Conservation (phyloP, 2,888 invertebrate species). For the Temnothorax rugatulus region DNA sequence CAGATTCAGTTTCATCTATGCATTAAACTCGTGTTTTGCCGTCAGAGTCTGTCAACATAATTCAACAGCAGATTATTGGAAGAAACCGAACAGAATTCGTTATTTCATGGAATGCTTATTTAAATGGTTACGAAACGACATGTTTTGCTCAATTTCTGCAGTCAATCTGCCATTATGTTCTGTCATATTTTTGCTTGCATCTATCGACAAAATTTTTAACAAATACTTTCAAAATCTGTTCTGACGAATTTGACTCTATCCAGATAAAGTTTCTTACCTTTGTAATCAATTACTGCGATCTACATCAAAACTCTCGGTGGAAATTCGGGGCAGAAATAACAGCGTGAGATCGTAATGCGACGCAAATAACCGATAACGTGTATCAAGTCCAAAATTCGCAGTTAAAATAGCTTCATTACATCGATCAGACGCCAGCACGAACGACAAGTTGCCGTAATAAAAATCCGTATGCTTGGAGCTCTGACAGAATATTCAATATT, state of each 20-base stretch:
- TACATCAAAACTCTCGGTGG: background rate
- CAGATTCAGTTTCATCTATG: too few relatives aligned
- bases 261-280: conserved; percentile 56
- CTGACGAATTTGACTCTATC: background rate
- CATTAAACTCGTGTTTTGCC: too few relatives aligned
- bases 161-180: too few relatives aligned
- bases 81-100: too few relatives aligned
- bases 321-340: conserved; percentile 28
- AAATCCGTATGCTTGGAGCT: conserved; percentile 21
- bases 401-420: conserved; percentile 75
- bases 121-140: too few relatives aligned
- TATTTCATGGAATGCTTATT: too few relatives aligned
- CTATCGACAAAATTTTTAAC: too few relatives aligned
- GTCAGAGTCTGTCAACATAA: too few relatives aligned
- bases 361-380: conserved; percentile 57
- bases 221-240: background rate
- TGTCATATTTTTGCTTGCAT: too few relatives aligned
- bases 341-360: conserved; percentile 36
- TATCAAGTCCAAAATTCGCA: conserved; percentile 71
- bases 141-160: too few relatives aligned
- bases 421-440: conserved; percentile 71
- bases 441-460: conserved; percentile 70
- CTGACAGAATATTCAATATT: background rate
- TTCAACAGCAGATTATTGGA: too few relatives aligned
- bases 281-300: conserved; percentile 28